A percentile compares a stretch with the other conserved stretches of the same genome.
These are phyloP conservation scores for Punctoribates punctum DNA, from an alignment of 2,888 invertebrate species.

Conservation along the genomic window DNA sequence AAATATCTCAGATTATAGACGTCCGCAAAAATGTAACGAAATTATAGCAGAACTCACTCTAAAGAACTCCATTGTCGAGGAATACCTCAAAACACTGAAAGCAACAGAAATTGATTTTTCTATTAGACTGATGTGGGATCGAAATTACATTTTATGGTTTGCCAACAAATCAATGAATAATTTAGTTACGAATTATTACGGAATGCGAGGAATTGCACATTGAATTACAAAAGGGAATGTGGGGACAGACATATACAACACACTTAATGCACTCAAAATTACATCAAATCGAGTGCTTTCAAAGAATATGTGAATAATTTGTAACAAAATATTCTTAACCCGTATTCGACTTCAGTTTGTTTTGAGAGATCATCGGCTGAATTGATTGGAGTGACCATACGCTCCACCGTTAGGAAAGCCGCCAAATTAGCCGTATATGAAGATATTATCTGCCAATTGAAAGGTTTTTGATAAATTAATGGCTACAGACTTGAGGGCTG, in stretches of 20 bases:
- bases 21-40: not conserved
- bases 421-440: slow-evolving; percentile 98
- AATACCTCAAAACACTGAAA: slow-evolving; percentile 54
- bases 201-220: too few species aligned
- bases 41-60: slow-evolving; percentile 59
- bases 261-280: too few species aligned
- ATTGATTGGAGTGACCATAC: slow-evolving; percentile 93
- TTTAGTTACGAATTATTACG: not conserved
- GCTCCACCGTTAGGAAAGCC: slow-evolving; percentile 92
- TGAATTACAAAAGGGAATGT: too few species aligned
- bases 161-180: not conserved
- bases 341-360: slow-evolving; percentile 89
- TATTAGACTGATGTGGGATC: not conserved
- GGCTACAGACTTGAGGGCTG: slow-evolving; percentile 53
- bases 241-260: too few species aligned
- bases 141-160: slow-evolving; percentile 6
- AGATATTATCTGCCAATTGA: slow-evolving; percentile 65
- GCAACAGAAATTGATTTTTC: not conserved
- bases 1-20: not conserved
- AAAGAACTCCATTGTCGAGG: slow-evolving; percentile 81
- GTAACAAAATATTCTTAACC: slow-evolving; percentile 52
- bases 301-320: not conserved
- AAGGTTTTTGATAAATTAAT: not conserved
- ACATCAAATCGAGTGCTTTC: not conserved
- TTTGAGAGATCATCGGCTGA: slow-evolving; percentile 83